Percentiles rank a stretch among this genome's conserved stretches.
Conservation (phyloP, 2,113 vertebrate genomes). For the Noturus placidus region DNA sequence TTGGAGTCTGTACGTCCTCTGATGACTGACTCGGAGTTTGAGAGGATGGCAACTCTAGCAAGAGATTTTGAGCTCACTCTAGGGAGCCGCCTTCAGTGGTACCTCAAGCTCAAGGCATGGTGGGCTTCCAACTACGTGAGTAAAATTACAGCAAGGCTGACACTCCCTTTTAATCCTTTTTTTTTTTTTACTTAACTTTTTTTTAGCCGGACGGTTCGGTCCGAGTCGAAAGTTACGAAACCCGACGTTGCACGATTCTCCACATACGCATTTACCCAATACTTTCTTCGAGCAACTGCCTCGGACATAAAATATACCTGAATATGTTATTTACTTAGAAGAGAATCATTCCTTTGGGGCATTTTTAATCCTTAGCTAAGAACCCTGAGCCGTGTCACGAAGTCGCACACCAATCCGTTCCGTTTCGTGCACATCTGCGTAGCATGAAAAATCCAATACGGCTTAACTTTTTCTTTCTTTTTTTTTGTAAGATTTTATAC, state of each 20-base stretch:
- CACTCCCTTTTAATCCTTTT: background rate
- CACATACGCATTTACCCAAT: no score
- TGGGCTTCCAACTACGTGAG: constrained; percentile 90
- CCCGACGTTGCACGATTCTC: no score
- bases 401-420: background rate
- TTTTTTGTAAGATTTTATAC: no score
- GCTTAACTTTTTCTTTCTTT: no score
- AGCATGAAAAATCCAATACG: background rate
- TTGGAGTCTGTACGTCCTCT: constrained; percentile 82
- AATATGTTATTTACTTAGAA: no score
- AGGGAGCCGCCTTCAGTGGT: constrained; percentile 82
- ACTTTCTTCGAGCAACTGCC: no score
- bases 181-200: no score
- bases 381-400: background rate
- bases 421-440: background rate
- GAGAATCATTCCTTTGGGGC: background rate
- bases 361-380: background rate
- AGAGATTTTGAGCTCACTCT: constrained; percentile 79
- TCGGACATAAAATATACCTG: no score
- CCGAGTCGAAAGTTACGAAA: no score
- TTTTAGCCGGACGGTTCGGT: background rate
- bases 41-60: constrained; percentile 70
- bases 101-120: constrained; percentile 85
- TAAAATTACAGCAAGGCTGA: constrained; percentile 39
- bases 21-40: constrained; percentile 71